Evolutionary conservation across 2,797 vertebrate species (phyloP), one percentile per base, ranked within the genome.

Genomic region (Xiphorhynchus erythropygius): DNA sequence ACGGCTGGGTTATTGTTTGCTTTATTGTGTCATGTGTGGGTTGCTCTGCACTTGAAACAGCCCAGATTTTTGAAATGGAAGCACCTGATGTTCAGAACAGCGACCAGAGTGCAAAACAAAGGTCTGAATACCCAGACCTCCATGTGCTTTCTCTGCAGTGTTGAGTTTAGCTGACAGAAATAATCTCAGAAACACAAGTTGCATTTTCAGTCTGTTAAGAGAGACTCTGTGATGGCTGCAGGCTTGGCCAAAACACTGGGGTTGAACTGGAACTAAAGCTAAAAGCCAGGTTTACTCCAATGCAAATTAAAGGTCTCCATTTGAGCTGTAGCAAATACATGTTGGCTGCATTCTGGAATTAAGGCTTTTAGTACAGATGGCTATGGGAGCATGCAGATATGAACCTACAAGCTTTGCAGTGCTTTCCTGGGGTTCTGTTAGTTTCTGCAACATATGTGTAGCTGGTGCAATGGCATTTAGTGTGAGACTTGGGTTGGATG

Each of bases 31-130:
- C 84, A 70, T 60, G 49, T 63, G 56, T 67, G 67, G 59, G 44
- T 93, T 93, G 89, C 84, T 95, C 56, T 24, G 46, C 39, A 23
- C 67, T 83, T 63, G 74, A 93, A 86, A 71, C 53, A 81, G 52
- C 33, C 63, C 68, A 74, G 35, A 22, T 47, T 90, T 92, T 90
- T 70, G 69, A 56, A 50, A 41, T 25, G 68, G 69, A 81, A 93
- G 71, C 49, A 73, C 94, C 50, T 84, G 89, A 85, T 68, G 63
- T 9, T 77, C n/a, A 1, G 13, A 83, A 17, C 46, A 71, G 68
- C 18, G 37, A 33, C 1, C 6, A 50, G 57, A 67, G 53, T 33
- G 59, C n/a, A 82, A 59, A 88, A 44, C 33, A 69, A 77, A 87
- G 39, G 7, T 47, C 42, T 81, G 73, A 57, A 55, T 50, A 28